These are phyloP conservation scores for Leptestheria dahalacensis DNA, from an alignment of 1,140 invertebrate species.

Conservation along the genomic window DNA sequence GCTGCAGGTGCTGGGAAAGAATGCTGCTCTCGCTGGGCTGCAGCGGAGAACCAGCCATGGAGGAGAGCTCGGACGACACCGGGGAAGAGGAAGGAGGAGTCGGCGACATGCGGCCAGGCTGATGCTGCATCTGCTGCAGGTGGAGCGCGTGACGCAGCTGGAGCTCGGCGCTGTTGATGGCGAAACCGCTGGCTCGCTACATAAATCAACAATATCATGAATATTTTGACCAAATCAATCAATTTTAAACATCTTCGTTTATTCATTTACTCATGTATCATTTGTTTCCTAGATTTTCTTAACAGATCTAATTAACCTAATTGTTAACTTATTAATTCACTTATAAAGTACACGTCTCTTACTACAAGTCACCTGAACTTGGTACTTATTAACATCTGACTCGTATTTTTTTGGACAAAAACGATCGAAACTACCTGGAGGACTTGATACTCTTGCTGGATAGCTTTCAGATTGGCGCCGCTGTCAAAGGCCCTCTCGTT, in stretches of 20 bases:
- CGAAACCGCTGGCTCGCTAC: conserved; percentile 25
- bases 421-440: conserved; percentile 28
- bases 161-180: conserved; percentile 27
- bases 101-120: conserved; percentile 28
- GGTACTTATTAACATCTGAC: no score
- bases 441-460: conserved; percentile 34
- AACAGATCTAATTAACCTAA: no score
- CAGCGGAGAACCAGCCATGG: conserved; percentile 26
- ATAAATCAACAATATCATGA: conserved; percentile 23
- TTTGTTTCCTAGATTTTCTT: no score
- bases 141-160: conserved; percentile 31
- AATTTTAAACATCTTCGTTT: no score
- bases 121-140: conserved; percentile 26
- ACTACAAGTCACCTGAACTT: no score
- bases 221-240: no score
- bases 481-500: conserved; percentile 30
- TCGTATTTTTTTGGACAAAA: no score
- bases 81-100: conserved; percentile 25
- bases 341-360: no score
- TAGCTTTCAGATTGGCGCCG: conserved; percentile 27
- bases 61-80: conserved; percentile 21
- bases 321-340: no score
- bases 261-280: no score
- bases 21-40: conserved; percentile 20
- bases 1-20: conserved; percentile 31